Percentiles rank a stretch among this genome's conserved stretches.
Conservation (phyloP, 2,797 vertebrate genomes). For the Apogon hyalosoma region DNA sequence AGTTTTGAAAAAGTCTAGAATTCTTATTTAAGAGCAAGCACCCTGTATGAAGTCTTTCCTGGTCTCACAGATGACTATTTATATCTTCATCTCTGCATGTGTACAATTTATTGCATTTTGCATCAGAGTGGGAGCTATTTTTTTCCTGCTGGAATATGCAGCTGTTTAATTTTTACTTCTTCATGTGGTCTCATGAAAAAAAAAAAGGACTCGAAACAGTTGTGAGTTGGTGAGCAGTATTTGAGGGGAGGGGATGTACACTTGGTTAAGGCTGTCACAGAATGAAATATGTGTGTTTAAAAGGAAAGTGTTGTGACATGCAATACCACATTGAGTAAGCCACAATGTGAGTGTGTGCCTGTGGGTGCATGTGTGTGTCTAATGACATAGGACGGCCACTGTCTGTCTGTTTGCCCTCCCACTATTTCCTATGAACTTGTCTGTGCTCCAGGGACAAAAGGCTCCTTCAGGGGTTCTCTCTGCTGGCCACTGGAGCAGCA, state of each 20-base stretch:
- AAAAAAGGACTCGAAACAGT: slow-evolving; percentile 19
- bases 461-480: slow-evolving; percentile 68
- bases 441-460: slow-evolving; percentile 69
- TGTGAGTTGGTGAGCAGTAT: slow-evolving; percentile 17
- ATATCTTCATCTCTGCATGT: no score
- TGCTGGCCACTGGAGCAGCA: slow-evolving; percentile 45
- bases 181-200: slow-evolving; percentile 10
- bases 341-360: slow-evolving; percentile 31
- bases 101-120: no score
- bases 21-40: no score
- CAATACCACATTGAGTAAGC: slow-evolving; percentile 53
- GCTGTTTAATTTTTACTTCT: slow-evolving; percentile 26
- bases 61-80: no score
- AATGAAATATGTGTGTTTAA: slow-evolving; percentile 69
- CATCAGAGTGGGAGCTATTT: neutral
- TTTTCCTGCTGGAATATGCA: slow-evolving; percentile 13
- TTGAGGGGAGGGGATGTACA: neutral
- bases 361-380: slow-evolving; percentile 49
- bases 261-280: slow-evolving; percentile 65
- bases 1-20: no score
- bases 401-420: slow-evolving; percentile 71
- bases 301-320: slow-evolving; percentile 74
- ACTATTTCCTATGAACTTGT: slow-evolving; percentile 72
- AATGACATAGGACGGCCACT: slow-evolving; percentile 71
- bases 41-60: no score